Percentiles rank a stretch among this genome's conserved stretches.
These are phyloP conservation scores for Cataglyphis cursor DNA, from an alignment of 2,888 invertebrate genomes.

Conservation along the genomic window DNA sequence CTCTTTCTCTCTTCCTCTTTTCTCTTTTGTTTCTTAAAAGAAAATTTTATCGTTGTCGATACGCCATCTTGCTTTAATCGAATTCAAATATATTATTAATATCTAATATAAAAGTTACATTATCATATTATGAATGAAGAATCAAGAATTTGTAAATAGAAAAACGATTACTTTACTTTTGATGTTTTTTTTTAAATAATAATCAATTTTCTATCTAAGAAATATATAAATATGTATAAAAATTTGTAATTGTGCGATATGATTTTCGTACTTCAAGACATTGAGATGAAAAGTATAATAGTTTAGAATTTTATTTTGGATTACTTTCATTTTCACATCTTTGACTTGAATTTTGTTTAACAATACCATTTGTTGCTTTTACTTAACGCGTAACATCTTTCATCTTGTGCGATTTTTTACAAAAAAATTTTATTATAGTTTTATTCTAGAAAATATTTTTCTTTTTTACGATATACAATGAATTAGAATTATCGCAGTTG, in stretches of 20 bases:
- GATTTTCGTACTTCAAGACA: neutral
- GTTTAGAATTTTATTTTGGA: neutral
- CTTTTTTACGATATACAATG: neutral
- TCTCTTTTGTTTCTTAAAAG: conserved; percentile 62
- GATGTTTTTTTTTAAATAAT: neutral
- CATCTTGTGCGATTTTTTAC: neutral
- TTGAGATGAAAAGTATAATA: neutral
- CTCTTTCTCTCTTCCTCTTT: conserved; percentile 43
- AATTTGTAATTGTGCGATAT: neutral
- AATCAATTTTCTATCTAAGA: neutral
- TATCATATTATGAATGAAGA: neutral
- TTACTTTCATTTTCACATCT: conserved; percentile 14
- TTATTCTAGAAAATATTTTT: neutral
- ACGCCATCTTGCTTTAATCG: neutral
- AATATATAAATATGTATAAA: neutral
- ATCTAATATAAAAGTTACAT: neutral
- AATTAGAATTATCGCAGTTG: neutral
- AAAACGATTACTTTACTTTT: neutral
- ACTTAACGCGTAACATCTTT: neutral
- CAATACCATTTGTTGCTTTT: neutral
- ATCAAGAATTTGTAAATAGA: neutral
- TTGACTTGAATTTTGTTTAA: neutral
- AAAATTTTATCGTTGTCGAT: conserved; percentile 8
- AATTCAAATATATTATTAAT: neutral
- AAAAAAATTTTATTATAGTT: neutral